Evolutionary conservation across 2,888 invertebrate genomes (phyloP), one percentile per base, ranked within the genome.

Genomic region (Luperina testacea): DNA sequence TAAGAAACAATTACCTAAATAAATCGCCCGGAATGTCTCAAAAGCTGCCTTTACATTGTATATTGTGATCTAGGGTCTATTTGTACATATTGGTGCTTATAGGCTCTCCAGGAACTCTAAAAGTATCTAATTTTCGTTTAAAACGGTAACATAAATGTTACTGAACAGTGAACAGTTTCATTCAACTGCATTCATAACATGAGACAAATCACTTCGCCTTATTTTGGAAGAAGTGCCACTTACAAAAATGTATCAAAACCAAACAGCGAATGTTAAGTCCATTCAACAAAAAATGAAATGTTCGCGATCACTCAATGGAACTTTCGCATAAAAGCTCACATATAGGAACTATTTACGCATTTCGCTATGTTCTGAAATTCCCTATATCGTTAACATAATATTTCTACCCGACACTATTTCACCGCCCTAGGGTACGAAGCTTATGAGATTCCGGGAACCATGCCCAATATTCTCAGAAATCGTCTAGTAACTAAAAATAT

Each of bases 381-480:
- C 24, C 13, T 42, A 27, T 42, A 27, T 48, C 32, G 72, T 72
- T 51, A 70, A 72, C 65, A 75, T 78, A 69, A 75, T 78, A 69
- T 83, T 68, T 68, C 51, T 73, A 64, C 61, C 48, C 7, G 20
- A 38, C 32, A 71, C 42, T 61, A 72, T 74, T 77, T 81, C 64
- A 78, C 24, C 63, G 78, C 72, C 53, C 9, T 53, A 51, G 59
- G 63, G 59, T 72, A 68, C 27, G 38, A 32, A 76, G 67, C 70
- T 84, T 73, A 79, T 78, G 77, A 81, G 72, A 77, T 83, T 80
- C 68, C 53, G 72, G 77, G 77, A 78, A 81, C 51, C 68, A 77
- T 78, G 71, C 38, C 73, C 73, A 79, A 77, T 82, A 71, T 80
- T 78, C 59, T 15, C 68, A 48, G 75, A 65, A 75, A 81, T 81